Evolutionary conservation across 1,140 invertebrate genomes (phyloP).

Genomic region (Cydia strobilella): DNA sequence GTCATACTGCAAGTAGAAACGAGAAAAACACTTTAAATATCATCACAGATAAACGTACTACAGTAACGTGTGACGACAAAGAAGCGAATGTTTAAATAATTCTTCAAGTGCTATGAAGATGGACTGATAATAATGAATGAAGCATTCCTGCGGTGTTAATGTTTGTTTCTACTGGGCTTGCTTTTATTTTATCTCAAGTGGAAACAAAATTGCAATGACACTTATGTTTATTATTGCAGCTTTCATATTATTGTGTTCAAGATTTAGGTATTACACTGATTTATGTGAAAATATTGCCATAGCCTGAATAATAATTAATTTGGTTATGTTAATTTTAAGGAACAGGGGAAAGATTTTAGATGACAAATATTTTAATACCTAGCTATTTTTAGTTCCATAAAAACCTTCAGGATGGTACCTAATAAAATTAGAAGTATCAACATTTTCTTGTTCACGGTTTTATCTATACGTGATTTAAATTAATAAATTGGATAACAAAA

Average conservation of each 20-base stretch:
- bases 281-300: too few species aligned
- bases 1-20: constrained; percentile 1
- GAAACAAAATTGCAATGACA: neutral
- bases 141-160: constrained; percentile 9
- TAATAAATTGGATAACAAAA: too few species aligned
- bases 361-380: too few species aligned
- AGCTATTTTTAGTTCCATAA: too few species aligned
- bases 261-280: too few species aligned
- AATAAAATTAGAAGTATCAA: too few species aligned
- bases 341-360: too few species aligned
- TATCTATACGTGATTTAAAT: too few species aligned
- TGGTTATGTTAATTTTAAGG: too few species aligned
- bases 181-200: constrained; percentile 21
- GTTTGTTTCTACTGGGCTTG: constrained; percentile 2
- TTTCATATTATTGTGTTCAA: neutral
- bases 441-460: too few species aligned
- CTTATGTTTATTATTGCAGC: constrained; percentile 3
- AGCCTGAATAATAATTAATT: too few species aligned
- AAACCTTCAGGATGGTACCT: too few species aligned
- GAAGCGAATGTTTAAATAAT: constrained; percentile 31
- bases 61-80: constrained; percentile 16
- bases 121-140: constrained; percentile 28
- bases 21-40: constrained; percentile 24
- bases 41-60: constrained; percentile 23
- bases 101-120: constrained; percentile 25